phyloP scores from a whole-genome alignment of 2,888 invertebrate genomes.

The Nomada lathburiana region DNA sequence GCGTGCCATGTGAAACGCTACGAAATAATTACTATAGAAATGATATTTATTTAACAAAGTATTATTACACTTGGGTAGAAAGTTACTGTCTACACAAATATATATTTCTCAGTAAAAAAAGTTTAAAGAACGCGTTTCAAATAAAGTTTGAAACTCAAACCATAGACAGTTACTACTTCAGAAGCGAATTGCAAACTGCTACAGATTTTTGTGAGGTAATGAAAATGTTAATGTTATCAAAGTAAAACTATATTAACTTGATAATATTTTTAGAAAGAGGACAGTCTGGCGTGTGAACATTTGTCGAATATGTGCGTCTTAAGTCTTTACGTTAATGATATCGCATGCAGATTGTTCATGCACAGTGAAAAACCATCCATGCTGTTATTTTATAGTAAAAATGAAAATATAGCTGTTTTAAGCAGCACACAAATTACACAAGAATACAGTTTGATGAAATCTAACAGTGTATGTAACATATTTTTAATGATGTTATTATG shows the following conservation, averaged over 20 bases:
- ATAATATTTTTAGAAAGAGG: conserved; percentile 81
- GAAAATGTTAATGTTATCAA: neutral
- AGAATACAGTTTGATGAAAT: conserved; percentile 83
- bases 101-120: conserved; percentile 78
- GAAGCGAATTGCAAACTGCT: conserved; percentile 81
- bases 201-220: conserved; percentile 84
- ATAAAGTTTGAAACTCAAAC: conserved; percentile 79
- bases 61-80: conserved; percentile 76
- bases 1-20: conserved; percentile 81
- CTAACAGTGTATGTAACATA: conserved; percentile 80
- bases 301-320: conserved; percentile 89
- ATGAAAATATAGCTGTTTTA: conserved; percentile 84
- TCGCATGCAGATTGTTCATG: conserved; percentile 74
- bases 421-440: conserved; percentile 83
- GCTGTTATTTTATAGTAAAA: conserved; percentile 85
- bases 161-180: conserved; percentile 83
- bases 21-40: conserved; percentile 63
- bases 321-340: conserved; percentile 85
- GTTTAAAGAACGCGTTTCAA: conserved; percentile 79
- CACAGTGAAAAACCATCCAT: conserved; percentile 72
- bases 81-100: conserved; percentile 81
- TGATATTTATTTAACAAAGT: conserved; percentile 80
- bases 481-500: conserved; percentile 21
- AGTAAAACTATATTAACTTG: neutral
- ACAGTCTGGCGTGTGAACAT: conserved; percentile 87